Conservation (phyloP, 2,888 invertebrate genomes). For the Melolontha melolontha region DNA sequence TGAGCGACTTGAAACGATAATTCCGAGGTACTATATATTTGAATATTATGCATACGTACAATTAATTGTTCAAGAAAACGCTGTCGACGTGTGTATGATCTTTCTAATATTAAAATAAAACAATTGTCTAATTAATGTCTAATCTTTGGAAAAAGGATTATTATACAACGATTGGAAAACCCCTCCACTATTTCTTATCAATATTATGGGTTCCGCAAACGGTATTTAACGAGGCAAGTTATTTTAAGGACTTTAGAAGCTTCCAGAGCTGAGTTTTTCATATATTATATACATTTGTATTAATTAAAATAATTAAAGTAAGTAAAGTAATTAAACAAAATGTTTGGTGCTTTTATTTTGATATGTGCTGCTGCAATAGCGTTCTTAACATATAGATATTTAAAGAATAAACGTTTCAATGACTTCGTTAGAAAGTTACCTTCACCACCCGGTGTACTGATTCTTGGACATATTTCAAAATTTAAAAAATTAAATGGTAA, state of each 20-base stretch:
- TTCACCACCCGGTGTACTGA: conserved; percentile 57
- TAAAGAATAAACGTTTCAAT: conserved; percentile 42
- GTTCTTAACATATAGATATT: conserved; percentile 32
- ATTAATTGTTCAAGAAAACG: too few relatives aligned
- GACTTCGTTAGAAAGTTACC: conserved; percentile 48
- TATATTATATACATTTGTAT: not conserved
- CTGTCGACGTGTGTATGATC: too few relatives aligned
- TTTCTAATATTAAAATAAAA: too few relatives aligned
- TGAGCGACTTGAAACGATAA: too few relatives aligned
- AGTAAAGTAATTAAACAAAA: not conserved
- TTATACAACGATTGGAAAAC: too few relatives aligned
- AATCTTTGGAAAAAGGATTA: too few relatives aligned
- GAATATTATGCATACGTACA: too few relatives aligned
- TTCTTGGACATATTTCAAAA: conserved; percentile 59
- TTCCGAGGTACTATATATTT: too few relatives aligned
- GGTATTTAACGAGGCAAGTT: conserved; percentile 11
- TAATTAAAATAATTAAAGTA: not conserved
- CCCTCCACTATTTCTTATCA: conserved; percentile 1
- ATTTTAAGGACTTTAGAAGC: too few relatives aligned
- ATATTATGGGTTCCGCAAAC: not conserved
- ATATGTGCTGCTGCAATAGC: conserved; percentile 10
- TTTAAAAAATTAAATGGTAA: conserved; percentile 54
- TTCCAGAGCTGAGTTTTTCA: not conserved
- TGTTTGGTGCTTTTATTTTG: conserved; percentile 35
- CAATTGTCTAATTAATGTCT: too few relatives aligned